phyloP scores from a whole-genome alignment of 2,797 vertebrate genomes.

The Anguilla anguilla region DNA sequence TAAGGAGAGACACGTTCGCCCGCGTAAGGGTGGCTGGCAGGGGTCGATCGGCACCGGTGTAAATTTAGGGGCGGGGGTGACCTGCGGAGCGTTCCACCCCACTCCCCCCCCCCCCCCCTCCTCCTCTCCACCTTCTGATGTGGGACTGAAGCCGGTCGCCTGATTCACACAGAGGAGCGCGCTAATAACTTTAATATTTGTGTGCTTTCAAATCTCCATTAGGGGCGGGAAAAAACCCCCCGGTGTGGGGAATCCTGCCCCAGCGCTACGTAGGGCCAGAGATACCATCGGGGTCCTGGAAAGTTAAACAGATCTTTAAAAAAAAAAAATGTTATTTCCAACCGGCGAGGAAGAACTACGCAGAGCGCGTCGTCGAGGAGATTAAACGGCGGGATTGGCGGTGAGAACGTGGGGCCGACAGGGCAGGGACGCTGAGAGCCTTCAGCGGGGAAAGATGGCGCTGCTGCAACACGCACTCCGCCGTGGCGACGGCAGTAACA shows the following conservation, averaged over 20 bases:
- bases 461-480: no score
- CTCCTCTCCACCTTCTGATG: constrained; percentile 37
- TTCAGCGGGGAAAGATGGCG: no score
- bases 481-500: no score
- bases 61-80: constrained; percentile 36
- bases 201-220: constrained; percentile 55
- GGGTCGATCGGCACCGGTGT: constrained; percentile 31
- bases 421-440: background rate
- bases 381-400: background rate
- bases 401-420: background rate
- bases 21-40: background rate
- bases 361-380: background rate
- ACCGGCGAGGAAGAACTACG: background rate
- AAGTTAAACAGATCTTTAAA: constrained; percentile 22
- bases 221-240: constrained; percentile 19
- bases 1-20: background rate
- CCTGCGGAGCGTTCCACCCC: background rate
- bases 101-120: background rate
- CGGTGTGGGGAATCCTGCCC: background rate
- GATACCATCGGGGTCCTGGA: constrained; percentile 48
- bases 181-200: constrained; percentile 52
- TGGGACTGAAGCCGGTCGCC: constrained; percentile 22
- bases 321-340: background rate
- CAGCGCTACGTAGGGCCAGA: constrained; percentile 39
- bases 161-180: constrained; percentile 46